phyloP scores from a whole-genome alignment of 2,888 invertebrate genomes.

The Acleris sparsana region DNA sequence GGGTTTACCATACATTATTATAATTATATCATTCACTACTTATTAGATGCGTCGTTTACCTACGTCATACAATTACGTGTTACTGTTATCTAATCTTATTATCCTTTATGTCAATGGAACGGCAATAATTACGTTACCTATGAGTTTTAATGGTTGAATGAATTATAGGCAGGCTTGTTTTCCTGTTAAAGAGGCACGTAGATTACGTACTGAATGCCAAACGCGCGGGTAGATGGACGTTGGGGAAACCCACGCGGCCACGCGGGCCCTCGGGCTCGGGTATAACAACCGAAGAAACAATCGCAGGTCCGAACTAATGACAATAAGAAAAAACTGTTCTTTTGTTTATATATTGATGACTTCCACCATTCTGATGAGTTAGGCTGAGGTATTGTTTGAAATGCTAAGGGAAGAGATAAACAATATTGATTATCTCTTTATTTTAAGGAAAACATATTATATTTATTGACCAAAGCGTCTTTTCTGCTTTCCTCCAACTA shows the following conservation, averaged over 20 bases:
- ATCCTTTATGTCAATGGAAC: neutral
- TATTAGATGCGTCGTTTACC: neutral
- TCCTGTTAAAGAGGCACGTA: neutral
- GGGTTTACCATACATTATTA: too few relatives aligned
- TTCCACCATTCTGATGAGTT: too few relatives aligned
- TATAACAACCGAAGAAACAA: slow-evolving; percentile 1
- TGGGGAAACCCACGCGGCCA: slow-evolving; percentile 6
- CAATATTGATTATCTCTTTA: too few relatives aligned
- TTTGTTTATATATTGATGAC: too few relatives aligned
- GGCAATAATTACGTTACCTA: neutral
- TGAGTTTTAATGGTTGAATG: neutral
- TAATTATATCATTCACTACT: too few relatives aligned
- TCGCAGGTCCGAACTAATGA: too few relatives aligned
- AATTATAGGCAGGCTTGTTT: neutral
- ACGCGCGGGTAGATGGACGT: neutral
- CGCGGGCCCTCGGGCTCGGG: neutral
- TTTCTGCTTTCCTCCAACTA: too few relatives aligned
- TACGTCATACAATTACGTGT: slow-evolving; percentile 7
- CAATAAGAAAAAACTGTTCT: too few relatives aligned
- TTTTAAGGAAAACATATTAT: too few relatives aligned
- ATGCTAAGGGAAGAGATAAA: too few relatives aligned
- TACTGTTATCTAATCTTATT: slow-evolving; percentile 13
- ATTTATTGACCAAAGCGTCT: too few relatives aligned
- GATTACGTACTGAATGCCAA: neutral
- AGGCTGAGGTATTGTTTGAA: too few relatives aligned